phyloP scores from a whole-genome alignment of 2,888 invertebrate genomes.

The Chloroclystis v-ata region DNA sequence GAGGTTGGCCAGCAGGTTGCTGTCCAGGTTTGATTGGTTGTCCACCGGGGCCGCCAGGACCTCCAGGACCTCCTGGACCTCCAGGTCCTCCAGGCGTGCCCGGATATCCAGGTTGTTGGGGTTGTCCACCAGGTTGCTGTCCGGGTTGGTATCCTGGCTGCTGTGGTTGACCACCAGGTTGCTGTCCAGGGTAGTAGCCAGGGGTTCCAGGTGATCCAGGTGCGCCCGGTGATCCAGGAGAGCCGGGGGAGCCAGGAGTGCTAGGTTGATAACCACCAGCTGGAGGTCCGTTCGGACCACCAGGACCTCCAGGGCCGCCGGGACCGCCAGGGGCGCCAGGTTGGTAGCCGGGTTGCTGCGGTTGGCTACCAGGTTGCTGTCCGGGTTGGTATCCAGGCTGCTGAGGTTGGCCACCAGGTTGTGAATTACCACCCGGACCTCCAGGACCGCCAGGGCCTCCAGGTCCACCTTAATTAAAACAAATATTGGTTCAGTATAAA shows the following conservation, averaged over 20 bases:
- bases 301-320: slow-evolving; percentile 5
- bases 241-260: slow-evolving; percentile 18
- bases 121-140: background rate
- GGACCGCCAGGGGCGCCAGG: background rate
- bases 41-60: slow-evolving; percentile 11
- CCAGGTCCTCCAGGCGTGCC: slow-evolving; percentile 22
- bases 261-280: slow-evolving; percentile 3
- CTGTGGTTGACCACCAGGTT: too few species aligned
- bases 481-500: too few species aligned
- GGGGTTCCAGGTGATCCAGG: slow-evolving; percentile 19
- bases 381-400: slow-evolving; percentile 15
- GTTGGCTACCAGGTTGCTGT: background rate
- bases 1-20: background rate
- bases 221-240: slow-evolving; percentile 9
- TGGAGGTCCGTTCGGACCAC: slow-evolving; percentile 15
- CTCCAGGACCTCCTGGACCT: slow-evolving; percentile 35
- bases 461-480: slow-evolving; percentile 10
- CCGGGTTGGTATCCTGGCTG: too few species aligned
- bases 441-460: slow-evolving; percentile 16
- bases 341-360: background rate
- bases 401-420: slow-evolving; percentile 3
- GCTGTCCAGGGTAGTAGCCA: slow-evolving; percentile 4
- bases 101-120: slow-evolving; percentile 20
- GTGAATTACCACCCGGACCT: background rate
- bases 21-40: background rate